These are phyloP conservation scores for Echinarachnius parma DNA, from an alignment of 53 echinoderm and acorn worm species.

Conservation along the genomic window DNA sequence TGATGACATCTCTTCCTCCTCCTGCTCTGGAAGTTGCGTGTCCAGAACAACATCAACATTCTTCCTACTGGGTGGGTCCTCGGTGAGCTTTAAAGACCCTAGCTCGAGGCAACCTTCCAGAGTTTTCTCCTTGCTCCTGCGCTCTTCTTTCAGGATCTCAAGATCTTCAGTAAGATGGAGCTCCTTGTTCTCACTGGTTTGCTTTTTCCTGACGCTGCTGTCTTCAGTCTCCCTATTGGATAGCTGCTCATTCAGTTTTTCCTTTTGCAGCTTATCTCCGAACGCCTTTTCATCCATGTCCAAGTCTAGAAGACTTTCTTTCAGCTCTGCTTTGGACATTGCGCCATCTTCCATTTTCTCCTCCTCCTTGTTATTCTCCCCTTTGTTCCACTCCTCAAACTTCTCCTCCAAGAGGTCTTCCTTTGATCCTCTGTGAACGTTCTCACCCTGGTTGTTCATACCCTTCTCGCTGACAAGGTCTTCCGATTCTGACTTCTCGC, in stretches of 20 bases:
- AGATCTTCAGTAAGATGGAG: conserved; percentile 21
- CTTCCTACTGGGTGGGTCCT: not conserved
- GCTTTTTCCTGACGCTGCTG: conserved; percentile 20
- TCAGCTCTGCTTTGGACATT: conserved; percentile 20
- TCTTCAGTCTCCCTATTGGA: conserved; percentile 27
- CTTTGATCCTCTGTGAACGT: conserved; percentile 44
- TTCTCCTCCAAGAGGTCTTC: conserved; percentile 46
- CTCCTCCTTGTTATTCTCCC: conserved; percentile 33
- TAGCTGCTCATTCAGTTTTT: conserved; percentile 53
- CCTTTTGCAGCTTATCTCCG: conserved; percentile 71
- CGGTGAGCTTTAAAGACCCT: conserved; percentile 5
- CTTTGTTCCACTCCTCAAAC: conserved; percentile 3
- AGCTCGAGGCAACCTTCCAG: conserved; percentile 48
- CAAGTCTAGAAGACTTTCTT: conserved; percentile 21
- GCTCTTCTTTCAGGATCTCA: conserved; percentile 19
- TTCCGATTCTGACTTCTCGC: conserved; percentile 66
- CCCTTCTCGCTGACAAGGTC: conserved; percentile 54
- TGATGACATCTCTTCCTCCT: conserved; percentile 8
- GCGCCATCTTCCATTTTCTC: conserved; percentile 31
- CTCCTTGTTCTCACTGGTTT: conserved; percentile 11
- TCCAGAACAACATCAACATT: conserved; percentile 19
- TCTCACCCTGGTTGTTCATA: conserved; percentile 13
- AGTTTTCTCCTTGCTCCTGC: conserved; percentile 46
- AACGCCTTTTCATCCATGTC: conserved; percentile 59
- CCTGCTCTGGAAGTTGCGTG: conserved; percentile 7